These are phyloP conservation scores for Thomomys bottae DNA, from an alignment of 2,113 vertebrate genomes.

Conservation along the genomic window DNA sequence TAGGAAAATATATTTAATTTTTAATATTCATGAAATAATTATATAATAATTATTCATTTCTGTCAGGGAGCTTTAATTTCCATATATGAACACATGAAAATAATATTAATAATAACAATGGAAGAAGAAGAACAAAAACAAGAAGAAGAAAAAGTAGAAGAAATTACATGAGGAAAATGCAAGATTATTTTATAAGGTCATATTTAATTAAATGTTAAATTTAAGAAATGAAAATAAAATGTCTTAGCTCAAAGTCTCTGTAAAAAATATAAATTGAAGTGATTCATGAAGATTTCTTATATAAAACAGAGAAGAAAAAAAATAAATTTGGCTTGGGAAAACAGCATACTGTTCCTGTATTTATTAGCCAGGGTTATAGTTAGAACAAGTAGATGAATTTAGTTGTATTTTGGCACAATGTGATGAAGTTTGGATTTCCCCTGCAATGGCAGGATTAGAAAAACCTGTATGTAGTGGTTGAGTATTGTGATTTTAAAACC, in stretches of 20 bases:
- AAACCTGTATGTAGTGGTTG: not conserved
- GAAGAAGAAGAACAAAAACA: too few species aligned
- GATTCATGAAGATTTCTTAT: not conserved
- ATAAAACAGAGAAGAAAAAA: not conserved
- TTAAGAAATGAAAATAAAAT: not conserved
- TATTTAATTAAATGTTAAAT: not conserved
- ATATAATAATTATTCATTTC: not conserved
- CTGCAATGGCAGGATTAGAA: not conserved
- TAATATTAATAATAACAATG: not conserved
- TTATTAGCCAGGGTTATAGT: not conserved
- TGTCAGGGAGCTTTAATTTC: not conserved
- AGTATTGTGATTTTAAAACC: fast-evolving
- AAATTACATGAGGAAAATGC: not conserved
- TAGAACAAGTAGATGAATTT: not conserved
- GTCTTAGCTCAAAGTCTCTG: not conserved
- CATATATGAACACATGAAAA: not conserved
- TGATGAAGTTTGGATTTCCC: not conserved
- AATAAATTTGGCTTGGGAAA: not conserved
- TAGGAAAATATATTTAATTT: not conserved
- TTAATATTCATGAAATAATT: not conserved
- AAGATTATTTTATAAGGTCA: not conserved
- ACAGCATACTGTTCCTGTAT: not conserved
- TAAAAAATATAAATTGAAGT: not conserved
- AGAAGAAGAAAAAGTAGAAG: too few species aligned
- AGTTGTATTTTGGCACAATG: not conserved